These are phyloP conservation scores for Sepioteuthis lessoniana DNA, from an alignment of 2,888 invertebrate genomes.

Conservation along the genomic window DNA sequence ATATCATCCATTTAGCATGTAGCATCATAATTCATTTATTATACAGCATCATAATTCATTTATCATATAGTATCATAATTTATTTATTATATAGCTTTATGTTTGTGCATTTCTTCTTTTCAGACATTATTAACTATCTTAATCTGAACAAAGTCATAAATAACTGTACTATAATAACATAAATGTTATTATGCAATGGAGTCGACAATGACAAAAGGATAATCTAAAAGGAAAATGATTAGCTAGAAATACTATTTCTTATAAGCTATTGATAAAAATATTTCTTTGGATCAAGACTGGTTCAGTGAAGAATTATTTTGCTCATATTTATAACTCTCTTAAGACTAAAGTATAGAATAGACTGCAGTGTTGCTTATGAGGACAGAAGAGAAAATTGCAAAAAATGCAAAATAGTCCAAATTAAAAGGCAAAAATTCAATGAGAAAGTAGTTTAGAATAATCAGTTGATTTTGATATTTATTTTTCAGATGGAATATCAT, in stretches of 20 bases:
- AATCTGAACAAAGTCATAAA: not conserved
- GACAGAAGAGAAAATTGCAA: too few species aligned
- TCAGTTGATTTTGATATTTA: too few species aligned
- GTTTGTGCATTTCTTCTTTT: too few species aligned
- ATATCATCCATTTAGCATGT: too few species aligned
- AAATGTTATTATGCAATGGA: not conserved
- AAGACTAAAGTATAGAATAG: not conserved
- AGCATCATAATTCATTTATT: too few species aligned
- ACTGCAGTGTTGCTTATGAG: not conserved
- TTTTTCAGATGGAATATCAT: too few species aligned
- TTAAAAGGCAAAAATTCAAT: too few species aligned
- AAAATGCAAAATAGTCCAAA: too few species aligned
- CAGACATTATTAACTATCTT: not conserved
- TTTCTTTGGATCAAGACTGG: not conserved
- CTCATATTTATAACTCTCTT: not conserved
- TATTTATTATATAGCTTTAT: too few species aligned
- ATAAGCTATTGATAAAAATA: not conserved
- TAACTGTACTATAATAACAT: not conserved
- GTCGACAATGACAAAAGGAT: not conserved
- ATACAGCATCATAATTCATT: too few species aligned
- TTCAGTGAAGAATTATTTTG: not conserved
- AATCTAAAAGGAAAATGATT: not conserved
- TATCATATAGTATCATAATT: too few species aligned
- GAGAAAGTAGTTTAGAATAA: too few species aligned
- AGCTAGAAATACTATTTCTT: not conserved